Base-by-base conservation (phyloP, 2,797 vertebrate genomes). In the Todus mexicanus region DNA sequence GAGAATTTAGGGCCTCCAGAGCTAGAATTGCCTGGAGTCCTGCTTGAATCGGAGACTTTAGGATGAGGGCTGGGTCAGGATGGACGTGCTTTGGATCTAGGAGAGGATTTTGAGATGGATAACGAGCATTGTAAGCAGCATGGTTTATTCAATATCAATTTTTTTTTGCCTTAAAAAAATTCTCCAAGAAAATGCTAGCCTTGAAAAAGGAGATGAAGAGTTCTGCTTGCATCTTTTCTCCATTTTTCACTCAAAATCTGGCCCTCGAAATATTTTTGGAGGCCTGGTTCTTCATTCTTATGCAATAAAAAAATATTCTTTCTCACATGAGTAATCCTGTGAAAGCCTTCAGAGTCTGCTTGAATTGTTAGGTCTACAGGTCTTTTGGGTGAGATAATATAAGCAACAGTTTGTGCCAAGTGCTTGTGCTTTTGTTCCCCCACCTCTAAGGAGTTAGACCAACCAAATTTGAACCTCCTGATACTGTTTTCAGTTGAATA, bases 401-500 rank as follows among this genome's bases (percentile, higher is more conserved):
- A 91, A 86, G 63, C 47, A 84, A 45, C 19, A 16, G 23, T 81
- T 86, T 59, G 33, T 94, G 84, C 77, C 56, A 90, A 93, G 54
- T 66, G 70, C 59, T 35, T 78, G 83, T 86, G 61, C 27, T 57
- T 91, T 94, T 61, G 59, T 91, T 68, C 60, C 86, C 29, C 13
- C 50, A 78, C 70, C 73, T 91, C 80, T 56, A n/a, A 94, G 59
- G 69, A 63, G 54, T 71, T 72, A 79, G 51, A 89, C 81, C 78
- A 93, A 80, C 83, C 42, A 73, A 91, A 84, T 78, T 22, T 87
- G 77, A 93, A 82, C 86, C 73, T 87, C 65, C 31, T 61, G 75
- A 72, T 93, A 27, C 51, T 77, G 40, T 90, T 94, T 92, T 48
- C 74, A 54, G 63, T 69, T 79, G 77, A 90, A 77, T 83, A 82